phyloP scores from a whole-genome alignment of 2,113 vertebrate genomes.

The Tyto alba region DNA sequence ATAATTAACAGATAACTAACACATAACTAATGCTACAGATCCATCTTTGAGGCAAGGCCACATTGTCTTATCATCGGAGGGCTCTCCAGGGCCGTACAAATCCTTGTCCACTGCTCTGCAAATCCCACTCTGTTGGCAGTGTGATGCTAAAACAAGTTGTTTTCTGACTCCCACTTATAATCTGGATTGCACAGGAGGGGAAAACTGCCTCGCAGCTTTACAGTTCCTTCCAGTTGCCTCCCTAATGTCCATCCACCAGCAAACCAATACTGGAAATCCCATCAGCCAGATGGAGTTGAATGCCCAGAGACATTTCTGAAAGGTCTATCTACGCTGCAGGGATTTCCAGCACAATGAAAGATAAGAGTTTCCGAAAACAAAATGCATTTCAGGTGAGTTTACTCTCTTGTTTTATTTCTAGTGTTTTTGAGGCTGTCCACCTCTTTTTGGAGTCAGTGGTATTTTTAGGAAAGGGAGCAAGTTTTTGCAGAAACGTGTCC shows the following conservation, averaged over 20 bases:
- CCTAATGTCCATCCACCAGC: not conserved
- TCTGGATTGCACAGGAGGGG: not conserved
- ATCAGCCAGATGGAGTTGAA: not conserved
- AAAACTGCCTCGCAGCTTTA: not conserved
- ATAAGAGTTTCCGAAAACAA: not conserved
- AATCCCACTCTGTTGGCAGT: not conserved
- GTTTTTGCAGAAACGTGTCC: not conserved
- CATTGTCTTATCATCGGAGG: accelerated
- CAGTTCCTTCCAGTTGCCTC: not conserved
- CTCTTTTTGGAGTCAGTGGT: not conserved
- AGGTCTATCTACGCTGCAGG: not conserved
- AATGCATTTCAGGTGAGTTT: not conserved
- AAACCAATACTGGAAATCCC: not conserved
- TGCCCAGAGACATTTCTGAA: not conserved
- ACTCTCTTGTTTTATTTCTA: not conserved
- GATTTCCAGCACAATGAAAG: not conserved
- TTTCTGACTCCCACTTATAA: not conserved
- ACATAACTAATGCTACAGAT: not conserved
- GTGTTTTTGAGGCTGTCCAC: not conserved
- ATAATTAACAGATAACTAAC: not conserved
- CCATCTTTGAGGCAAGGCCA: not conserved
- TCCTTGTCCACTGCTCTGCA: not conserved
- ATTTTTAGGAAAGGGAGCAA: not conserved
- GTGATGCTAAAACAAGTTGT: not conserved
- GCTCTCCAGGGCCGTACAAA: not conserved